Evolutionary conservation across 2,888 invertebrate species (phyloP).

Genomic region (Autographa gamma): DNA sequence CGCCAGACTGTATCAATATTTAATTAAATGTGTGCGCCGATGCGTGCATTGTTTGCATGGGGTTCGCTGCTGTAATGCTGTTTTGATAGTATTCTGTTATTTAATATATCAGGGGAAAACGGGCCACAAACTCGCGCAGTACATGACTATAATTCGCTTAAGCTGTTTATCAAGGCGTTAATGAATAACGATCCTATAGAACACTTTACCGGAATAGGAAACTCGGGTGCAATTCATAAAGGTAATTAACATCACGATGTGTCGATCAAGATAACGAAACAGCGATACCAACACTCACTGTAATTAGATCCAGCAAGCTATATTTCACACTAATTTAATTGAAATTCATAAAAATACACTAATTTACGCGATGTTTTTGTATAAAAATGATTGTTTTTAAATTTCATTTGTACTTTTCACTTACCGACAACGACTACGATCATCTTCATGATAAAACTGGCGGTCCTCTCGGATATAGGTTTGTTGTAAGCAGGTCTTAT

Average conservation of each 20-base stretch:
- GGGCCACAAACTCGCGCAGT: not conserved
- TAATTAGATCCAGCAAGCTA: not conserved
- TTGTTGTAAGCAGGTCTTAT: conserved; percentile 90
- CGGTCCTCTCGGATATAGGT: conserved; percentile 90
- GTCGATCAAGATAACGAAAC: conserved; percentile 48
- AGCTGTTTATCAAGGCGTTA: conserved; percentile 39
- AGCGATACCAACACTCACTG: not conserved
- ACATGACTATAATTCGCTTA: conserved; percentile 20
- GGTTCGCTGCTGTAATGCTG: not conserved
- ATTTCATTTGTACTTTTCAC: conserved; percentile 31
- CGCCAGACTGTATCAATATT: not conserved
- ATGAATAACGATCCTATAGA: conserved; percentile 33
- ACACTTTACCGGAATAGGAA: conserved; percentile 50
- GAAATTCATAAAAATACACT: not conserved
- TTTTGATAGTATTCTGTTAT: not conserved
- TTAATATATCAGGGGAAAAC: not conserved
- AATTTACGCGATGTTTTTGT: not conserved
- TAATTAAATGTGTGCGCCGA: not conserved
- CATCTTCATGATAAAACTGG: conserved; percentile 92
- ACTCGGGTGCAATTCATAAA: conserved; percentile 32
- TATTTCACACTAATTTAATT: too few relatives aligned
- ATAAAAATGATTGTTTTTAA: not conserved
- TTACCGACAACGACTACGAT: conserved; percentile 90
- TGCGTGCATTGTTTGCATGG: not conserved
- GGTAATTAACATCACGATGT: conserved; percentile 51